Conservation (phyloP, 2,797 vertebrate species). For the Anomalospiza imberbis region DNA sequence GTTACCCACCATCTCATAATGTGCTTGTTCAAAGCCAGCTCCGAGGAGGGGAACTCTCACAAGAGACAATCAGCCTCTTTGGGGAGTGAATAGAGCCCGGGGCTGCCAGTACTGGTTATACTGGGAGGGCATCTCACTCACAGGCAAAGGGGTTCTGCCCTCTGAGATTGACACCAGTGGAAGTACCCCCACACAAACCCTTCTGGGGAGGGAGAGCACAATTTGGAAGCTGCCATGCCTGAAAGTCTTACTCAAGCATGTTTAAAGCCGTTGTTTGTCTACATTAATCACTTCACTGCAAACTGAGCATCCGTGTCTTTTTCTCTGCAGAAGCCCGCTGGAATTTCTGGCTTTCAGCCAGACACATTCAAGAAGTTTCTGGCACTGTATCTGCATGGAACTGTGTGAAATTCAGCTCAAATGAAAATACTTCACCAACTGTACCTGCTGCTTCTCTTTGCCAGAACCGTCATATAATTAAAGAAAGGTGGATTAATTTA, state of each 20-base stretch:
- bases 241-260: neutral
- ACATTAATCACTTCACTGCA: slow-evolving; percentile 41
- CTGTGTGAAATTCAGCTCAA: slow-evolving; percentile 68
- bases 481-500: slow-evolving; percentile 34
- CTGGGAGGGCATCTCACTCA: neutral
- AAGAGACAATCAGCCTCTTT: neutral
- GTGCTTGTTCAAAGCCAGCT: neutral
- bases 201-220: neutral
- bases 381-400: slow-evolving; percentile 88
- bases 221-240: neutral
- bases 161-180: neutral
- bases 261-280: slow-evolving; percentile 46
- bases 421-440: slow-evolving; percentile 27
- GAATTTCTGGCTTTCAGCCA: slow-evolving; percentile 85
- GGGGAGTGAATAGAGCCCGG: neutral
- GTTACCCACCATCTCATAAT: neutral
- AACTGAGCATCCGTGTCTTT: slow-evolving; percentile 53
- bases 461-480: neutral
- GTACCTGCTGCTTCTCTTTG: neutral
- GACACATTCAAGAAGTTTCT: slow-evolving; percentile 92
- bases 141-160: neutral
- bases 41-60: neutral
- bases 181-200: neutral
- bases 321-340: slow-evolving; percentile 84
- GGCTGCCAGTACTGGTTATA: neutral